Evolutionary conservation across 2,888 invertebrate genomes (phyloP), one percentile per base, ranked within the genome.

Genomic region (Torymus tubicola): DNA sequence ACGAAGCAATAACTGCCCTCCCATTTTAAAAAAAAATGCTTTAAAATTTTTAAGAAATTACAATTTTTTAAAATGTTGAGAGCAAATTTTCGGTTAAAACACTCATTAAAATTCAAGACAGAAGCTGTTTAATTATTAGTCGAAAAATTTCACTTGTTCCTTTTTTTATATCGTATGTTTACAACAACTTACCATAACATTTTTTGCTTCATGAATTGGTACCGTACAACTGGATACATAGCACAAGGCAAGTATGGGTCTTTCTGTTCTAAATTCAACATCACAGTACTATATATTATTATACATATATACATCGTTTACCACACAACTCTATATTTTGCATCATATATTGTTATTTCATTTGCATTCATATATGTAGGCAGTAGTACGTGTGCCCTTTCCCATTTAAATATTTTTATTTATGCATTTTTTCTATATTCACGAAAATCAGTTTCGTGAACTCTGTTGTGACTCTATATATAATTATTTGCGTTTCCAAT

Each of bases 171-270:
- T 16, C 61, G 3, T 67, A 70, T 69, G 61, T 76, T 82, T 68
- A 80, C 52, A 80, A 79, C 52, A 64, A 80, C 81, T 83, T 80
- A 83, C 70, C 77, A 80, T 80, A 80, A 81, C 42, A 80, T 81
- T 89, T 87, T 89, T 89, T 88, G 88, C 87, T 86, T 88, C 88
- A 86, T 88, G 87, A 88, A 87, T 88, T 89, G 87, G 87, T 87
- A 87, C 87, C 85, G 86, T 90, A 89, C 90, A 88, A 89, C 90
- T 90, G 90, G 90, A 90, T 89, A 87, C 86, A 87, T 89, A 90
- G 89, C 88, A 86, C 89, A 90, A 90, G 90, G 90, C 90, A 90
- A 90, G 90, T 90, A 90, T 89, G 87, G 87, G 87, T 87, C 84
- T 79, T 80, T 82, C 75, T 81, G 81, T 83, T 76, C 21, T 72